Evolutionary conservation across 2,888 invertebrate genomes (phyloP), one percentile per base, ranked within the genome.

Genomic region (Parasteatoda lunata): DNA sequence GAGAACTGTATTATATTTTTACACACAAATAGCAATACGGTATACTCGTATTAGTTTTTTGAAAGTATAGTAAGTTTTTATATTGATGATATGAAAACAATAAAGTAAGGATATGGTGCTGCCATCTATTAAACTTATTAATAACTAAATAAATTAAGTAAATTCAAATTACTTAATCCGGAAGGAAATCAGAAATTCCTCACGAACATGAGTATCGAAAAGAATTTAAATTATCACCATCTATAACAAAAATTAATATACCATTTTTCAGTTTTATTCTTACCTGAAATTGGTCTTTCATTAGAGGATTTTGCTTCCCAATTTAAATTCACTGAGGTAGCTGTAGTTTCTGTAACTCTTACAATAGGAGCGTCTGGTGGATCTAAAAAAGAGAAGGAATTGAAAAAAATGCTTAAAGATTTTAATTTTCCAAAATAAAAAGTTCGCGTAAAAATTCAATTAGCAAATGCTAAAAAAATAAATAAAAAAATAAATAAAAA

Each of bases 291-390:
- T 9, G 87, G 87, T 52, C 77, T 82, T 70, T 87, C 87, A 70
- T 52, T 75, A 4, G 87, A 66, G 8, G 73, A 73, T 69, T 68
- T 72, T 45, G 88, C 68, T n/a, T 89, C 89, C 92, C 92, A 92
- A 89, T 91, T 91, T 4, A 92, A 90, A 89, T 92, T 92, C 66
- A 92, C 91, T 2, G 91, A 91, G 13, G 91, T 91, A 5, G 91
- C 90, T 72, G 92, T 91, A 6, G 91, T 91, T 48, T 91, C 90
- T 5, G 91, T 91, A 9, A 92, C 89, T 15, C 90, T 90, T 77
- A 92, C 81, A 7, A 89, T 81, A 5, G 92, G 92, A 6, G 91
- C 89, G 51, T 90, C 90, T 0, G 92, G 92, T 0, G 91, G 91
- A 71, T 89, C 89, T 89, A 45, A 6, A 59, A 45, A 68, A n/a